These are phyloP conservation scores for Semaprochilodus insignis DNA, from an alignment of 2,797 vertebrate genomes.

Conservation along the genomic window DNA sequence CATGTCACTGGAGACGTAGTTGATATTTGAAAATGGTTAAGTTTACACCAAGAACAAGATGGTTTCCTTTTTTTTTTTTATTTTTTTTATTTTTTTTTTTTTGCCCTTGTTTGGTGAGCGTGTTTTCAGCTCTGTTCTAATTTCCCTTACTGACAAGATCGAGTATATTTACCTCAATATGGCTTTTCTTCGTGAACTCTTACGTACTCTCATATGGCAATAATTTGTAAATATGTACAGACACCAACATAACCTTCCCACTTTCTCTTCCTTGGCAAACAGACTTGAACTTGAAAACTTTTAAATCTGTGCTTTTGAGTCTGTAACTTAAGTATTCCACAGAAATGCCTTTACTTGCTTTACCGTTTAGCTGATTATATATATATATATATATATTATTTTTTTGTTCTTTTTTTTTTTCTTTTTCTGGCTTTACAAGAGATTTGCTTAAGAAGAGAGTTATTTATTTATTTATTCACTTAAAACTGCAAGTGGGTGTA, in stretches of 20 bases:
- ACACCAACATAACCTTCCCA: conserved; percentile 57
- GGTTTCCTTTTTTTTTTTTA: too few relatives aligned
- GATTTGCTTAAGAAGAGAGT: conserved; percentile 52
- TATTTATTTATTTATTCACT: conserved; percentile 68
- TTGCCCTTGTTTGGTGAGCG: neutral
- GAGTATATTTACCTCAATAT: conserved; percentile 44
- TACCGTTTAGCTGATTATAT: conserved; percentile 39
- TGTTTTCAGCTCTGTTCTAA: neutral
- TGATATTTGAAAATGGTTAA: neutral
- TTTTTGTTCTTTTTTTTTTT: conserved; percentile 15
- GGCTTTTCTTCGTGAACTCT: conserved; percentile 72
- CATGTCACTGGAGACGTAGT: neutral
- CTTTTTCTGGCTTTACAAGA: conserved; percentile 54
- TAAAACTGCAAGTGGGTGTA: conserved; percentile 55
- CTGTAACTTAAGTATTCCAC: conserved; percentile 56
- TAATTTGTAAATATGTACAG: conserved; percentile 87
- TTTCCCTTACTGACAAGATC: conserved; percentile 3
- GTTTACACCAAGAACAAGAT: conserved; percentile 5
- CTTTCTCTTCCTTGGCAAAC: conserved; percentile 54
- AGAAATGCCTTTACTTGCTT: conserved; percentile 61
- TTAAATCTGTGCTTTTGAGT: conserved; percentile 52
- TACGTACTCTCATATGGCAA: conserved; percentile 79
- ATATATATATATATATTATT: conserved; percentile 16
- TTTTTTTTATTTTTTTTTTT: too few relatives aligned
- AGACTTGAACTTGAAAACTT: conserved; percentile 57